Conservation (phyloP, 1,140 invertebrate genomes). For the Pseudomyrmex gracilis region DNA sequence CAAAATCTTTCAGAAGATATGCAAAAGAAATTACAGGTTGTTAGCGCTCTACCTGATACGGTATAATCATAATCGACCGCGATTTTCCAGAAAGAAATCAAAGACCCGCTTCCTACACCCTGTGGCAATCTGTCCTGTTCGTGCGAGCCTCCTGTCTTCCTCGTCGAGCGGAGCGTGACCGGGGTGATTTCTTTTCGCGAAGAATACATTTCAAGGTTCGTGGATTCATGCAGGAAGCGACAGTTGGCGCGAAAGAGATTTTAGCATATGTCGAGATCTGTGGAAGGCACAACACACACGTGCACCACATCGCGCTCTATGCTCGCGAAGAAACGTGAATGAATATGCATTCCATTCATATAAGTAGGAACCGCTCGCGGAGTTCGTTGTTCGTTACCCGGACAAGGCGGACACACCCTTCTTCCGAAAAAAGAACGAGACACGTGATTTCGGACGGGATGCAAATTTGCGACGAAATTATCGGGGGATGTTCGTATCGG, state of each 20-base stretch:
- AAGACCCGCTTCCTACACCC: conserved; percentile 29
- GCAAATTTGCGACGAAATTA: not conserved
- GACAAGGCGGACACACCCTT: not conserved
- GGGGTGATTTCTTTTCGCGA: conserved; percentile 71
- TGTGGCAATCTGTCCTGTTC: conserved; percentile 27
- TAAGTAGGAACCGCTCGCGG: conserved; percentile 8
- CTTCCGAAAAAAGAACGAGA: not conserved
- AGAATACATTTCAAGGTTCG: conserved; percentile 83
- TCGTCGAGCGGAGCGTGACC: conserved; percentile 64
- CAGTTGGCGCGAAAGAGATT: conserved; percentile 82
- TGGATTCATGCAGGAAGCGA: conserved; percentile 82
- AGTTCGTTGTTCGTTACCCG: conserved; percentile 16
- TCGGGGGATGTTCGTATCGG: not conserved
- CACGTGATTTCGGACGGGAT: conserved; percentile 9
- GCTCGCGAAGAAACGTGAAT: conserved; percentile 71
- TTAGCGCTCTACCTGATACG: not conserved
- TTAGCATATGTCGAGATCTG: conserved; percentile 80
- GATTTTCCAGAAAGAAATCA: conserved; percentile 9
- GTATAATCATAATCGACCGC: not conserved
- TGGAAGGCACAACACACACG: conserved; percentile 74
- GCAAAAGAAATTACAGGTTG: conserved; percentile 1
- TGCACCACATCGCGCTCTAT: conserved; percentile 55
- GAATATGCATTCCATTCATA: conserved; percentile 80
- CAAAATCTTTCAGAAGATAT: not conserved
- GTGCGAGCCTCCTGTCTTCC: conserved; percentile 44